These are phyloP conservation scores for Coregonus sp. DNA, from an alignment of 2,797 vertebrate species.

Conservation along the genomic window DNA sequence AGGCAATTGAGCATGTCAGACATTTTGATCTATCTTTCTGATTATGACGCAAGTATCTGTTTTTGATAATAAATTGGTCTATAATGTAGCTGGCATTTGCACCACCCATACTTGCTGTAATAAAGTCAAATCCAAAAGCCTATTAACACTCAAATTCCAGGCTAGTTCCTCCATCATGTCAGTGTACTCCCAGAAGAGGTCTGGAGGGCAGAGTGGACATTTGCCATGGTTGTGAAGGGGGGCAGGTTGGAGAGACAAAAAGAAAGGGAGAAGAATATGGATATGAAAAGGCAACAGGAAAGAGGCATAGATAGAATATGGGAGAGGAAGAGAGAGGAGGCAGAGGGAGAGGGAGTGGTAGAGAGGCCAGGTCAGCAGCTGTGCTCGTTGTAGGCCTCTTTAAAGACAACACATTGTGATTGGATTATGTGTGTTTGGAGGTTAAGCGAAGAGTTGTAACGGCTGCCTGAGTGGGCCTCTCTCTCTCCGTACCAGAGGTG, in stretches of 20 bases:
- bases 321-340: not conserved
- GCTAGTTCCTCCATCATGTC: not conserved
- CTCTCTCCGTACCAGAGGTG: not conserved
- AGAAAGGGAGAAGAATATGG: not conserved
- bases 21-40: not conserved
- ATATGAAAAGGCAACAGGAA: not conserved
- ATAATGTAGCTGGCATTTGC: too few relatives aligned
- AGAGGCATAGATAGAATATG: not conserved
- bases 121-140: not conserved
- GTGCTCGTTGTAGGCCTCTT: conserved; percentile 3
- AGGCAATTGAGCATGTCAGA: not conserved
- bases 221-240: not conserved
- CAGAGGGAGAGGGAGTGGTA: conserved; percentile 2
- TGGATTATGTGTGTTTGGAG: conserved; percentile 28
- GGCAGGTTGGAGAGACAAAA: not conserved
- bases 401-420: conserved; percentile 31
- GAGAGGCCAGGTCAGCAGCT: not conserved
- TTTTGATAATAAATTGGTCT: too few relatives aligned
- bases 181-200: not conserved
- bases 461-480: conserved; percentile 6
- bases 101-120: not conserved
- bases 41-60: too few relatives aligned
- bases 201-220: not conserved
- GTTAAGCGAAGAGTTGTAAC: conserved; percentile 30
- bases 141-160: not conserved